Evolutionary conservation across 1,140 invertebrate genomes (phyloP).

Genomic region (Zeugodacus cucurbitae): DNA sequence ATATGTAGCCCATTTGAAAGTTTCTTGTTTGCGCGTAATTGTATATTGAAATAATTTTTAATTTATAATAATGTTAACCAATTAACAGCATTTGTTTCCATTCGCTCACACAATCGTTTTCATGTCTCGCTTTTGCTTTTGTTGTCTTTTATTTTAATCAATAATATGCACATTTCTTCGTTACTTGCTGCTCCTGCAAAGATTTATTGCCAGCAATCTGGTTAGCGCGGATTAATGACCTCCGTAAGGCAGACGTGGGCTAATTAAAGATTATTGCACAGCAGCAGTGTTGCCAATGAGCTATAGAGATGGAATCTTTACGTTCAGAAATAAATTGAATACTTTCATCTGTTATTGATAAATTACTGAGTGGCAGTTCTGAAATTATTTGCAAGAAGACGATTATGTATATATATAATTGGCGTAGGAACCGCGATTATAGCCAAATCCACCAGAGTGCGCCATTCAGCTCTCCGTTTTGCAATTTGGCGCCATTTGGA

Average conservation of each 20-base stretch:
- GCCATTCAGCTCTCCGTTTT: too few relatives aligned
- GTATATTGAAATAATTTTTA: background rate
- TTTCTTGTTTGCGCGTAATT: background rate
- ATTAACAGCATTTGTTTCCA: background rate
- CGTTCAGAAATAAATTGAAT: too few relatives aligned
- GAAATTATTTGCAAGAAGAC: too few relatives aligned
- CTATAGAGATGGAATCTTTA: background rate
- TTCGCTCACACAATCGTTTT: background rate
- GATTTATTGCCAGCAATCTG: background rate
- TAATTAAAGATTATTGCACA: background rate
- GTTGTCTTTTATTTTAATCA: background rate
- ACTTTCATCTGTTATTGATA: too few relatives aligned
- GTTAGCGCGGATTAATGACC: background rate
- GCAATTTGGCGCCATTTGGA: too few relatives aligned
- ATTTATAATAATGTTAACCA: background rate
- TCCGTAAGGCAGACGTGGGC: background rate
- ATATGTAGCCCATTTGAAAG: background rate
- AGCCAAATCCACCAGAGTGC: too few relatives aligned
- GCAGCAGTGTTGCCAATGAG: background rate
- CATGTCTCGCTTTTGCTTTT: too few relatives aligned
- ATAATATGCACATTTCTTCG: background rate
- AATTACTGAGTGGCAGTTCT: too few relatives aligned
- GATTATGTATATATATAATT: too few relatives aligned
- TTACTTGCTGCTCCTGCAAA: background rate
- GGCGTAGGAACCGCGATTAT: too few relatives aligned